Base-by-base conservation (phyloP, 2,113 vertebrate genomes). In the Glareola pratincola region DNA sequence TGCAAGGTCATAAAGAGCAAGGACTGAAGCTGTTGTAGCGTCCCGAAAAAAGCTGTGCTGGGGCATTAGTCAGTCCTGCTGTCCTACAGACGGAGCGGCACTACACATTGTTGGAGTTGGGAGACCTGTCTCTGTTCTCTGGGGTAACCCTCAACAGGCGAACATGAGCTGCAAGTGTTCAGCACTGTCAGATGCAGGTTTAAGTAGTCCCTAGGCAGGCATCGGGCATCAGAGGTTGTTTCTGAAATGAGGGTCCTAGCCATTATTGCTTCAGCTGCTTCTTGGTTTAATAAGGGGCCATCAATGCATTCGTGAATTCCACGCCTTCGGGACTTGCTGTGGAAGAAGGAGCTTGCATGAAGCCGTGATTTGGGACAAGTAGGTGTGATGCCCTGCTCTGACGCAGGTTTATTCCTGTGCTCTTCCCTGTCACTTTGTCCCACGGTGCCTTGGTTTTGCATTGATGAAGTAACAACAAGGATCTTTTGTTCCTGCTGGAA, bases 61-160 rank as follows among this genome's bases (percentile, higher is more conserved):
- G 60, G n/a, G 27, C 53, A 15, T 5, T n/a, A 3, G 18, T 8
- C 32, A 2, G n/a, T 24, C 36, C 59, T 6, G 45, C 50, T 14
- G 50, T 21, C 14, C 68, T 26, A 2, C 11, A 2, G 20, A 3
- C 4, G 29, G 63, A 64, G 60, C 81, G 18, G 34, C 3, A 6
- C 18, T 13, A 3, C 1, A 1, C 27, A 2, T 3, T 15, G 21
- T 2, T 2, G 74, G 32, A 21, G 36, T 3, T 4, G 0, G 30
- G 41, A 64, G 34, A 21, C 10, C 37, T 5, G 7, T 14, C 39
- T 2, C 19, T 66, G 0, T 9, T 37, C 23, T 29, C 30, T 4
- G 30, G 13, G 13, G 53, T 14, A 68, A 48, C 30, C 21, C 24
- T 22, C 2, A 24, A 4, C 9, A 10, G 45, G n/a, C 2, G 1